Conservation (phyloP, 2,113 vertebrate species). For the Calypte anna region DNA sequence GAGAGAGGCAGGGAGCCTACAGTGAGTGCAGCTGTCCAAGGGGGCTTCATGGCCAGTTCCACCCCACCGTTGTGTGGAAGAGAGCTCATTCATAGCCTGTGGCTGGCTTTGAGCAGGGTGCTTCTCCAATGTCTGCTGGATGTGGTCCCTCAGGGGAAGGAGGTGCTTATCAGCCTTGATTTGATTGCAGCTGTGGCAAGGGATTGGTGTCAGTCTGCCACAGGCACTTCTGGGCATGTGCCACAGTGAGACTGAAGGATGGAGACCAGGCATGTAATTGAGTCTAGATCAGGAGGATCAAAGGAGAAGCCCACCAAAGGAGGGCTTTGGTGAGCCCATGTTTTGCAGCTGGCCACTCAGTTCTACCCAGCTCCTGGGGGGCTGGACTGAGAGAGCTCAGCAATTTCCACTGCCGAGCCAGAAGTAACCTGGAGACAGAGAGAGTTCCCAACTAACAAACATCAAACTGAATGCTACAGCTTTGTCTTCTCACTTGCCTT, state of each 20-base stretch:
- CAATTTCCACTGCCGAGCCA: not conserved
- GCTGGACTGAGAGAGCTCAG: not conserved
- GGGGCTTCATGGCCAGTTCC: not conserved
- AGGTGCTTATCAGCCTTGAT: not conserved
- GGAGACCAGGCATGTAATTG: fast-evolving
- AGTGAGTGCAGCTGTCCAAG: not conserved
- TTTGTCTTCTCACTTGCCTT: not conserved
- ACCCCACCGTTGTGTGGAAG: not conserved
- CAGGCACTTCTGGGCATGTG: not conserved
- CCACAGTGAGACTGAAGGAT: not conserved
- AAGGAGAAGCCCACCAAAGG: not conserved
- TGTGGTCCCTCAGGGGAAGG: not conserved
- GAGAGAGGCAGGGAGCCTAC: not conserved
- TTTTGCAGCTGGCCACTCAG: not conserved
- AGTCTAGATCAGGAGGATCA: not conserved
- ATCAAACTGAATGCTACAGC: not conserved
- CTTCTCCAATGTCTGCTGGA: not conserved
- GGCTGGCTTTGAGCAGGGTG: not conserved
- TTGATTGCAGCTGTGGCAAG: not conserved
- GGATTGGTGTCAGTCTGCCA: not conserved
- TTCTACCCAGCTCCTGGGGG: not conserved
- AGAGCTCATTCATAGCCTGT: fast-evolving
- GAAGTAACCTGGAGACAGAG: not conserved
- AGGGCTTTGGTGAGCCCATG: not conserved
- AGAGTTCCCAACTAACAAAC: not conserved